Conservation (phyloP, 2,888 invertebrate genomes). For the Acanthosepion esculentum region DNA sequence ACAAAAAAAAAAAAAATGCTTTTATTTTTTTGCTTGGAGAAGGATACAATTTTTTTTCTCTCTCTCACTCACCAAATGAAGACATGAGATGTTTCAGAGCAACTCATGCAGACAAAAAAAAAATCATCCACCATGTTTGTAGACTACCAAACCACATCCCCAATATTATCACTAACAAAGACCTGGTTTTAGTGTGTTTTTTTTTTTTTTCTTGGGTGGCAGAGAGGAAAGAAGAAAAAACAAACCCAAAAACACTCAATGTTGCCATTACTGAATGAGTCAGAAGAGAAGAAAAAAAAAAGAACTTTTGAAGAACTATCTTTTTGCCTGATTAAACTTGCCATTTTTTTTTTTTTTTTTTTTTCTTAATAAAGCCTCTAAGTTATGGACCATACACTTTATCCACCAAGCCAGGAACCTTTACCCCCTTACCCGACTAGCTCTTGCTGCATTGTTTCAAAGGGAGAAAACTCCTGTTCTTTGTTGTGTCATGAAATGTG, state of each 20-base stretch:
- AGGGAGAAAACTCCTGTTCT: not conserved
- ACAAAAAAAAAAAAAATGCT: not conserved
- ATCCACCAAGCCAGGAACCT: not conserved
- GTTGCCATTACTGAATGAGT: not conserved
- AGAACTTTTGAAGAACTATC: not conserved
- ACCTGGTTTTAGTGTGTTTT: no score
- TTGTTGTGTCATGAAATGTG: constrained; percentile 13
- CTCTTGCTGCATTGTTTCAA: not conserved
- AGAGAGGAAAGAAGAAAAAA: no score
- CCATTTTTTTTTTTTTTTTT: not conserved
- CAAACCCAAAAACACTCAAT: not conserved
- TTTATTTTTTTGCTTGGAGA: no score
- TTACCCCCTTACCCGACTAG: not conserved
- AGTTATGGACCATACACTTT: not conserved
- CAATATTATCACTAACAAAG: not conserved
- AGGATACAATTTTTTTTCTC: no score
- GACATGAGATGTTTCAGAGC: no score
- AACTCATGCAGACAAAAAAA: no score
- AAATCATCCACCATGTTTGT: not conserved
- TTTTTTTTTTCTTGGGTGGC: no score
- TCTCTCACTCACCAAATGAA: no score
- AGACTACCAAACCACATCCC: not conserved
- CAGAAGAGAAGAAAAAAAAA: no score
- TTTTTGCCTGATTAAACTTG: constrained; percentile 7
- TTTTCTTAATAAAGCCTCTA: no score